These are phyloP conservation scores for Spea multiplicata DNA, from an alignment of 2,113 vertebrate species.

Conservation along the genomic window DNA sequence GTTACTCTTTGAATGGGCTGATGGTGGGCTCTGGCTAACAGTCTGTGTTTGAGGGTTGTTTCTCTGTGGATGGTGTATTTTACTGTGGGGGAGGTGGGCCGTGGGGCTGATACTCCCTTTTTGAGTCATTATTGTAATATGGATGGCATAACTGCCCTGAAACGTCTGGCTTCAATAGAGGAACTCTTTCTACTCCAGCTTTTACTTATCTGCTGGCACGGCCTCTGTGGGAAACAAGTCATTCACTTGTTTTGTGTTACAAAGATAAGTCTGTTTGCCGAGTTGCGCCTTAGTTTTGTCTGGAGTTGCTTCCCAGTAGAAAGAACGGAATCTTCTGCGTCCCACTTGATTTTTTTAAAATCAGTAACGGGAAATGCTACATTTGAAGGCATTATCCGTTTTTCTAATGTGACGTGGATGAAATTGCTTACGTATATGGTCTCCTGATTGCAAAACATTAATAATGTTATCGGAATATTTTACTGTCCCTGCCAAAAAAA, in stretches of 20 bases:
- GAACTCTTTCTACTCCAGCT: constrained; percentile 1
- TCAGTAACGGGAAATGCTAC: constrained; percentile 33
- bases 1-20: constrained; percentile 25
- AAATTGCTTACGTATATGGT: constrained; percentile 51
- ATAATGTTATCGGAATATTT: too few relatives aligned
- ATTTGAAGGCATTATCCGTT: background rate
- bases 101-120: background rate
- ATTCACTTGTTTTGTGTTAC: constrained; percentile 34
- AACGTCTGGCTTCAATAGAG: constrained; percentile 6
- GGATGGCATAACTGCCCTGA: constrained; percentile 16
- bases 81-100: background rate
- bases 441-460: too few relatives aligned
- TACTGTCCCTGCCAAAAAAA: too few relatives aligned
- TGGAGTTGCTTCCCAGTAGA: constrained; percentile 23
- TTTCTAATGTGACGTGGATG: constrained; percentile 16
- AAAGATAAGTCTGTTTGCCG: constrained; percentile 38
- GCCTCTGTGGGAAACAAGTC: constrained; percentile 34
- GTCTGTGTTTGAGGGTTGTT: background rate
- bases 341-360: constrained; percentile 23
- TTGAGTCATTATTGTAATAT: constrained; percentile 24
- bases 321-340: constrained; percentile 43
- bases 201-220: constrained; percentile 37
- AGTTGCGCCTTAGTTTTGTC: constrained; percentile 33
- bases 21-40: background rate
- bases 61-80: background rate